These are phyloP conservation scores for Taphrorychus bicolor DNA, from an alignment of 2,888 invertebrate species.

Conservation along the genomic window DNA sequence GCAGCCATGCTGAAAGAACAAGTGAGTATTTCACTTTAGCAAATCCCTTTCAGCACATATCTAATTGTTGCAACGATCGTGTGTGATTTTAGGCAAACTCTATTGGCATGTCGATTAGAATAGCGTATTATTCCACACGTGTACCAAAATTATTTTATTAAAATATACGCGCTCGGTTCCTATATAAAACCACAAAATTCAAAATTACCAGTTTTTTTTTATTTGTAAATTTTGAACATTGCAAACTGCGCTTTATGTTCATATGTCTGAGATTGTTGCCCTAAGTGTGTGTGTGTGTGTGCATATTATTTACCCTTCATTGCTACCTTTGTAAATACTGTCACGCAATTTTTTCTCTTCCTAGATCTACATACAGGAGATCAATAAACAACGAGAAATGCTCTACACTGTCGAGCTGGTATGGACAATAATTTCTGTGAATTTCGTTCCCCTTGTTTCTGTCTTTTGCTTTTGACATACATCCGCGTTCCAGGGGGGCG, in stretches of 20 bases:
- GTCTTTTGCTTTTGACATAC: slow-evolving; percentile 28
- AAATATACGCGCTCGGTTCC: not conserved
- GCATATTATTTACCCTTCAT: slow-evolving; percentile 9
- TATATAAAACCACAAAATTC: not conserved
- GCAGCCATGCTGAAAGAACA: slow-evolving; percentile 89
- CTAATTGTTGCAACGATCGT: slow-evolving; percentile 1
- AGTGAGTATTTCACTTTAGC: slow-evolving; percentile 64
- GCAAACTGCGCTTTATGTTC: not conserved
- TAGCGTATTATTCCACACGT: not conserved
- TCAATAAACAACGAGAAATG: slow-evolving; percentile 85
- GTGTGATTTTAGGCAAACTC: slow-evolving; percentile 4
- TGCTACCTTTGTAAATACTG: slow-evolving; percentile 54
- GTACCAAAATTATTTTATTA: not conserved
- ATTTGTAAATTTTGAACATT: not conserved
- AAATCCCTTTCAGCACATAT: not conserved
- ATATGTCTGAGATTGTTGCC: not conserved
- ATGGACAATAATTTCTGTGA: slow-evolving; percentile 58
- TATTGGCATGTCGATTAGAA: slow-evolving; percentile 6
- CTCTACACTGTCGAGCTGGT: slow-evolving; percentile 85
- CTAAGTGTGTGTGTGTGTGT: slow-evolving; percentile 17
- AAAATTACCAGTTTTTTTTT: not conserved
- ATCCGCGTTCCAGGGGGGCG: slow-evolving; percentile 21
- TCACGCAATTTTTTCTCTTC: slow-evolving; percentile 60
- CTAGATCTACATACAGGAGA: slow-evolving; percentile 89
- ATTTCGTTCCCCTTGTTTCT: slow-evolving; percentile 3